These are phyloP conservation scores for Podarcis siculus DNA, from an alignment of 2,797 vertebrate genomes.

Conservation along the genomic window DNA sequence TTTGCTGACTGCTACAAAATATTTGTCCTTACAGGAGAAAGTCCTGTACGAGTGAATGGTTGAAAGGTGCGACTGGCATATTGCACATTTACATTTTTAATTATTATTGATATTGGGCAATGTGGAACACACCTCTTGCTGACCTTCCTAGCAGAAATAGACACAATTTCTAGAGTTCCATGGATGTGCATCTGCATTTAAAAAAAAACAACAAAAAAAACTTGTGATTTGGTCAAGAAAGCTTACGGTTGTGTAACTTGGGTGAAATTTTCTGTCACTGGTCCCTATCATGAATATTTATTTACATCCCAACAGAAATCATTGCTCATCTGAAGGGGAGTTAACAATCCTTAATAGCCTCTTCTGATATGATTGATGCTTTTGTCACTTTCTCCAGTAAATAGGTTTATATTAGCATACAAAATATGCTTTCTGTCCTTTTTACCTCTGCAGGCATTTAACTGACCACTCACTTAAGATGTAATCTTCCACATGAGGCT, in stretches of 20 bases:
- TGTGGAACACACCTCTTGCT: background rate
- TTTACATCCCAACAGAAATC: constrained; percentile 83
- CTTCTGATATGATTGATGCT: constrained; percentile 87
- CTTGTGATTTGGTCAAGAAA: constrained; percentile 38
- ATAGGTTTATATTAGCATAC: constrained; percentile 85
- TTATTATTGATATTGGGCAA: background rate
- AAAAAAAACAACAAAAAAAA: too few species aligned
- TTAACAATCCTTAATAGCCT: constrained; percentile 85
- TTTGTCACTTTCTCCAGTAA: constrained; percentile 86
- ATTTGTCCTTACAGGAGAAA: constrained; percentile 22
- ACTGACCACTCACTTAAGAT: constrained; percentile 82
- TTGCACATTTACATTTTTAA: background rate
- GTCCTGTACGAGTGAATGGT: accelerated
- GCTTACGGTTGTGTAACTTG: constrained; percentile 69
- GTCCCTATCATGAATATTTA: constrained; percentile 83
- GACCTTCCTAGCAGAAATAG: constrained; percentile 32
- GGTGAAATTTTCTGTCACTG: constrained; percentile 78
- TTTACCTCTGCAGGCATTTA: constrained; percentile 74
- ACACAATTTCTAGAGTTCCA: constrained; percentile 9
- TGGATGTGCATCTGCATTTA: constrained; percentile 36
- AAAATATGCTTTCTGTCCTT: constrained; percentile 81
- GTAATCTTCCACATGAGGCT: constrained; percentile 76
- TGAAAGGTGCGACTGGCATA: background rate
- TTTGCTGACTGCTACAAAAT: background rate
- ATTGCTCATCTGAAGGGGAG: constrained; percentile 85